Base-by-base conservation (phyloP, 2,797 vertebrate genomes). In the Paramormyrops hopkinsi region DNA sequence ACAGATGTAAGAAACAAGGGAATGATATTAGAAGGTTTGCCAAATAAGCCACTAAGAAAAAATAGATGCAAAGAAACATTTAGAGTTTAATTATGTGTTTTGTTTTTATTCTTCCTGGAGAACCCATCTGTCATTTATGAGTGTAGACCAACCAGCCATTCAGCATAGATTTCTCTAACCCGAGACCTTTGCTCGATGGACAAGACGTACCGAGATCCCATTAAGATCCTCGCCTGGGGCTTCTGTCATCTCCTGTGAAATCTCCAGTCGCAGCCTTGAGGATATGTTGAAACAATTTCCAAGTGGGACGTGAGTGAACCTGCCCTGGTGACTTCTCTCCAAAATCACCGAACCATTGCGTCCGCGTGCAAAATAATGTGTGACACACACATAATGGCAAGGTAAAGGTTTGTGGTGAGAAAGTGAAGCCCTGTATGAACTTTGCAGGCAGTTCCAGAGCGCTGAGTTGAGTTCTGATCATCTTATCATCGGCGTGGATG, bases 61-160 rank as follows among this genome's bases (percentile, higher is more conserved):
- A 14, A 29, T 84, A 1, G 4, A 29, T 46, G 62, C 25, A 25
- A 50, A 84, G 79, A 84, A 84, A 44, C 7, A 84, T 48, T 22
- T 25, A 84, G n/a, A 84, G 41, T 19, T 84, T 84, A 84, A 51
- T 84, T 12, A 50, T 51, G 22, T 0, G 1, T 48, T 50, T 19
- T 9, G 9, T 48, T 50, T 84, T 50, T 25, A 29, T 5, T 22
- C 9, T 48, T n/a, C n/a, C 82, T 22, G 82, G 82, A 50, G 41
- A 22, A 84, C 12, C 46, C n/a, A 5, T 96, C 96, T 95, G 93
- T 96, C 95, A 94, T 76, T 91, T 88, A 92, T 94, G 93, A 95
- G 96, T 94, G 95, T 93, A 92, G 95, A 94, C 94, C 93, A 95
- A 96, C 96, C 96, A 94, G 93, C 92, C 94, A 94, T 95, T 48